phyloP scores from a whole-genome alignment of 2,113 vertebrate genomes.

The Lophius piscatorius region DNA sequence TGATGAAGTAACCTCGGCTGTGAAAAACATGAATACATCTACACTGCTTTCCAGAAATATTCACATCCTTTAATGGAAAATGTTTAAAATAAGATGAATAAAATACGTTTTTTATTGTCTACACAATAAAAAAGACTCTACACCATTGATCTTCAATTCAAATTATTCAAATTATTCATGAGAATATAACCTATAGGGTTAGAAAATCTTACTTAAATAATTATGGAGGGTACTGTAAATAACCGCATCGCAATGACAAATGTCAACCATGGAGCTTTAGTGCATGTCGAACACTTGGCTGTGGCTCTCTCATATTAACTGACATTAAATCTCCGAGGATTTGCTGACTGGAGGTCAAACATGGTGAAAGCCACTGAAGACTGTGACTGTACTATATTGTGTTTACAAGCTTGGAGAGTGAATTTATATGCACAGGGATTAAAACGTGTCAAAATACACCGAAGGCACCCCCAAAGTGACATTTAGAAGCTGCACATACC shows the following conservation, averaged over 20 bases:
- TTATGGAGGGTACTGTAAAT: too few species aligned
- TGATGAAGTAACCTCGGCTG: too few species aligned
- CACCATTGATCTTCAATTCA: slow-evolving; percentile 1
- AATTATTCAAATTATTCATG: too few species aligned
- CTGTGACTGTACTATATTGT: slow-evolving; percentile 11
- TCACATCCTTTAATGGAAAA: too few species aligned
- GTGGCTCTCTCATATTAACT: slow-evolving; percentile 46
- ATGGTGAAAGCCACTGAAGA: slow-evolving; percentile 26
- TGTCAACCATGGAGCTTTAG: slow-evolving; percentile 16
- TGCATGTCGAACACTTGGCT: slow-evolving; percentile 33
- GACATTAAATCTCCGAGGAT: slow-evolving; percentile 49
- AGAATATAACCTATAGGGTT: too few species aligned
- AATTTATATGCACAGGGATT: slow-evolving; percentile 45
- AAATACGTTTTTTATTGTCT: too few species aligned
- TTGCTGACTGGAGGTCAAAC: slow-evolving; percentile 53
- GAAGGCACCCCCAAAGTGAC: slow-evolving; percentile 41
- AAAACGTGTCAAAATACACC: slow-evolving; percentile 63
- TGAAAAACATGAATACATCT: too few species aligned
- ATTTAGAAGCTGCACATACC: slow-evolving; percentile 44
- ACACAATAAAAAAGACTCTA: too few species aligned
- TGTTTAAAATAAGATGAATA: too few species aligned
- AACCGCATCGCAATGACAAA: slow-evolving; percentile 8
- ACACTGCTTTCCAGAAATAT: too few species aligned
- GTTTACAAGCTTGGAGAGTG: slow-evolving; percentile 50
- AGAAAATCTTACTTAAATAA: too few species aligned